phyloP scores from a whole-genome alignment of 2,797 vertebrate species.

The Mycteria americana region DNA sequence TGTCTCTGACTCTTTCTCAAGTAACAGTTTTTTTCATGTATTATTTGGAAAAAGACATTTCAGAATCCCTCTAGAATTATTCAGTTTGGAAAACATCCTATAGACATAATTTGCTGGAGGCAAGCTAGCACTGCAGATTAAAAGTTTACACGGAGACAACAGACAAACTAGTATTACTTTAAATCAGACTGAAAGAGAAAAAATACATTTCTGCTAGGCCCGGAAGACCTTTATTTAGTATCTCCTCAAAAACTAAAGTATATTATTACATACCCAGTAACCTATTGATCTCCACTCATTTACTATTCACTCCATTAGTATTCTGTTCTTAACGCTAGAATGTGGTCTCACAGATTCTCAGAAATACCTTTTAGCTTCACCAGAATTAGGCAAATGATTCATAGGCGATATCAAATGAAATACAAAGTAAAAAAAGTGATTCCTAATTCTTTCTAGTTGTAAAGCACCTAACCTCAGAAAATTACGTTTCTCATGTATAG shows the following conservation, averaged over 20 bases:
- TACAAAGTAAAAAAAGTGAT: neutral
- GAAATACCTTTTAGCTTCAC: neutral
- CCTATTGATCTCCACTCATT: slow-evolving; percentile 1
- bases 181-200: slow-evolving; percentile 55
- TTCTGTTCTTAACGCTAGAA: neutral
- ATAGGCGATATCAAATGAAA: neutral
- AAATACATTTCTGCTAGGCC: neutral
- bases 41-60: slow-evolving; percentile 70
- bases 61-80: slow-evolving; percentile 69
- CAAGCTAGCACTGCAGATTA: slow-evolving; percentile 66
- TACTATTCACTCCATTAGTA: neutral
- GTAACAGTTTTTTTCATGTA: slow-evolving; percentile 59
- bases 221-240: slow-evolving; percentile 45
- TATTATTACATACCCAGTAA: neutral
- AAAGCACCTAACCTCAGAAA: neutral
- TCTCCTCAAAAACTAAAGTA: neutral
- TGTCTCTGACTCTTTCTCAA: slow-evolving; percentile 61
- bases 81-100: slow-evolving; percentile 75
- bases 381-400: neutral
- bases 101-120: slow-evolving; percentile 76
- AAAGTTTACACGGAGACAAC: slow-evolving; percentile 68
- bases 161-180: slow-evolving; percentile 54
- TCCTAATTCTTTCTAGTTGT: neutral
- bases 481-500: neutral
- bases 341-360: neutral